Percentiles rank a stretch among this genome's conserved stretches.
Evolutionary conservation across 2,113 vertebrate species (phyloP).

Genomic region (Clarias magur): DNA sequence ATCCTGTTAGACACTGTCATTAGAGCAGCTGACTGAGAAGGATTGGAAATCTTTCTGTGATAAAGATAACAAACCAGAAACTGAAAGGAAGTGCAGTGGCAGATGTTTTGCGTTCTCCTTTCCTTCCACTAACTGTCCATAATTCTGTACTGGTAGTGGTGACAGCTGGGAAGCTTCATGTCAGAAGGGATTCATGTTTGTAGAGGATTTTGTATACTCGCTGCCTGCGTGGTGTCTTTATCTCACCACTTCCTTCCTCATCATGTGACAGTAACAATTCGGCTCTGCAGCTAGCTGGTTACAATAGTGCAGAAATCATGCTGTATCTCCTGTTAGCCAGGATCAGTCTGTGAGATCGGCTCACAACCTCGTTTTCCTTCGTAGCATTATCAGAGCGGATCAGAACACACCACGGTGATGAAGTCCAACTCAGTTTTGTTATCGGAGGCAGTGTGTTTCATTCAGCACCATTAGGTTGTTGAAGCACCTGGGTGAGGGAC

Average conservation of each 20-base stretch:
- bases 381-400: neutral
- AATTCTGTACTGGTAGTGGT: conserved; percentile 5
- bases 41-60: neutral
- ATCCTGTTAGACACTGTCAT: conserved; percentile 13
- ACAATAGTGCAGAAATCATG: neutral
- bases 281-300: conserved; percentile 45
- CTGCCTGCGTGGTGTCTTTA: conserved; percentile 28
- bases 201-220: conserved; percentile 32
- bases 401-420: conserved; percentile 1
- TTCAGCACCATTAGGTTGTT: neutral
- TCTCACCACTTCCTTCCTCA: conserved; percentile 72
- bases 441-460: neutral
- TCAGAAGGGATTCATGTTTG: conserved; percentile 25
- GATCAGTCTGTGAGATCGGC: neutral
- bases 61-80: conserved; percentile 1
- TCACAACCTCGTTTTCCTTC: neutral
- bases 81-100: conserved; percentile 37
- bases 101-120: conserved; percentile 22
- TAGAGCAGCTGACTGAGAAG: neutral
- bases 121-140: neutral
- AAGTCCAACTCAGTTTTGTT: neutral
- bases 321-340: conserved; percentile 13
- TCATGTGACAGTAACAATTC: conserved; percentile 38
- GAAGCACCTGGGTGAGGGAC: conserved; percentile 30
- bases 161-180: conserved; percentile 29